Evolutionary conservation across 2,888 invertebrate genomes (phyloP), one percentile per base, ranked within the genome.

Genomic region (Ennomos erosarius): DNA sequence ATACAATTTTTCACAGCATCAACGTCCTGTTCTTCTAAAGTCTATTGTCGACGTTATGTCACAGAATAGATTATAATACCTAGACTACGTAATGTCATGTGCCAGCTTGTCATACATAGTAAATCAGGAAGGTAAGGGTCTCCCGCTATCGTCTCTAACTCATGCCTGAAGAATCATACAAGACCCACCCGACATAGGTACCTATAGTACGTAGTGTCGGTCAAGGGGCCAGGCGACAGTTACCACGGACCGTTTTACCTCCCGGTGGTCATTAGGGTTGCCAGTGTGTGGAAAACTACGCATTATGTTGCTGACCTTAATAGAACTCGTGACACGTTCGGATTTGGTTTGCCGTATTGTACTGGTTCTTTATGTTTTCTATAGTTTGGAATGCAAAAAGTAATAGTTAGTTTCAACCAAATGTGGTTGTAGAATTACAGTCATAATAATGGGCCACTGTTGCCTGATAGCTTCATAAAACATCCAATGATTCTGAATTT

Each of bases 181-280:
- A 59, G 62, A 62, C 60, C 52, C 59, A 59, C 42, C 63, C 57
- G 57, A 55, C 63, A 53, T 62, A 44, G 36, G 50, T 45, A n/a
- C n/a, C n/a, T n/a, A n/a, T n/a, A n/a, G n/a, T n/a, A 50, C 57
- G 45, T 38, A 73, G 73, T 75, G 70, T 78, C 74, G 78, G 77
- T 79, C 78, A 77, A 74, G 74, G 64, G 79, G 78, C 62, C 79
- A 75, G 65, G 65, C 65, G 75, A 78, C 78, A 76, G 75, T 77
- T 77, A 78, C 63, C 45, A 48, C 62, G 44, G 55, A 54, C 64
- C 56, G 58, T 57, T 59, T 39, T 38, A 13, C 65, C 62, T 62
- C 67, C 66, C 64, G 59, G 43, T 60, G n/a, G 39, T 46, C 67
- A 67, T 69, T 65, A 59, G 63, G 61, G 64, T 55, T 64, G 63